phyloP scores from a whole-genome alignment of 2,888 invertebrate genomes.

The Eupithecia dodoneata region DNA sequence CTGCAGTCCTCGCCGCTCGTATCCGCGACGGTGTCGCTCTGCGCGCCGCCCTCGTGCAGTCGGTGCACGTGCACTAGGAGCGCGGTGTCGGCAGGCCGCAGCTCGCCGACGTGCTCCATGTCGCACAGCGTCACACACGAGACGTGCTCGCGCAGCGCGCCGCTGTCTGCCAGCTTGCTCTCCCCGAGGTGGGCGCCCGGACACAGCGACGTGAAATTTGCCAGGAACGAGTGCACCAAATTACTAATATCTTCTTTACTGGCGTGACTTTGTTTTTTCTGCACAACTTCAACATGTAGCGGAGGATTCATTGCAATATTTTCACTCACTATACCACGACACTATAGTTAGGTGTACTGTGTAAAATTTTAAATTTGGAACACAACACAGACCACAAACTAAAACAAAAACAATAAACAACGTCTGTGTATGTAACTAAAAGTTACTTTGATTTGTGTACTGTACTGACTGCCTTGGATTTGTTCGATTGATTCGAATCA shows the following conservation, averaged over 20 bases:
- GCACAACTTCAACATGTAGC: slow-evolving; percentile 74
- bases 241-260: slow-evolving; percentile 61
- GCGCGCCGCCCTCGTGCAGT: slow-evolving; percentile 64
- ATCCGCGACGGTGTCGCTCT: slow-evolving; percentile 71
- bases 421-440: too few relatives aligned
- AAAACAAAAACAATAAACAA: too few relatives aligned
- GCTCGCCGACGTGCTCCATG: slow-evolving; percentile 61
- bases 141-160: slow-evolving; percentile 64
- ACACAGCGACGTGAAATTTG: slow-evolving; percentile 59
- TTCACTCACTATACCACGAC: too few relatives aligned
- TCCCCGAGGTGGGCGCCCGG: slow-evolving; percentile 62
- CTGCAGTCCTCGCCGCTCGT: slow-evolving; percentile 82
- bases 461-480: too few relatives aligned
- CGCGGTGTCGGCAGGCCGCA: slow-evolving; percentile 48
- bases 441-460: too few relatives aligned
- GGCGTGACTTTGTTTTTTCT: slow-evolving; percentile 64
- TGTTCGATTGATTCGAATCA: neutral
- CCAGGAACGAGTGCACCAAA: slow-evolving; percentile 61
- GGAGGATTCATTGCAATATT: slow-evolving; percentile 55
- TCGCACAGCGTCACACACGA: slow-evolving; percentile 69
- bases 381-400: neutral
- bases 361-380: neutral
- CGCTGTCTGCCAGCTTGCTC: slow-evolving; percentile 59
- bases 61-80: slow-evolving; percentile 66
- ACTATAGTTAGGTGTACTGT: too few relatives aligned